Percentiles rank a stretch among this genome's conserved stretches.
Evolutionary conservation across 2,797 vertebrate genomes (phyloP).

Genomic region (Cossypha heuglini): DNA sequence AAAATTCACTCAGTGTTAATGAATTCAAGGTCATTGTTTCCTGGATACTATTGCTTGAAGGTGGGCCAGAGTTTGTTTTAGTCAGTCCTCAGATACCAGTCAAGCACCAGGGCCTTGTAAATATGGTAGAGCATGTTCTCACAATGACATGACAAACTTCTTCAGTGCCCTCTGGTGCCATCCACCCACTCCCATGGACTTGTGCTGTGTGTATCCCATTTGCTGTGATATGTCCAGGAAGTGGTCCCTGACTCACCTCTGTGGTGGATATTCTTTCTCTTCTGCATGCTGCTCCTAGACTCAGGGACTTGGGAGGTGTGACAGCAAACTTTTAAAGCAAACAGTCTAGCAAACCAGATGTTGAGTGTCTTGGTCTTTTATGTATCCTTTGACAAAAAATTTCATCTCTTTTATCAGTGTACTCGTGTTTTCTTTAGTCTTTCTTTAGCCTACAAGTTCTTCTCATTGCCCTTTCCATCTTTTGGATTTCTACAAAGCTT

Average conservation of each 20-base stretch:
- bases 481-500: neutral
- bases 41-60: neutral
- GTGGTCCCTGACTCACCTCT: neutral
- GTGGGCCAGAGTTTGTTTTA: neutral
- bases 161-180: neutral
- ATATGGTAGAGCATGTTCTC: neutral
- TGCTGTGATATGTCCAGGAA: neutral
- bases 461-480: neutral
- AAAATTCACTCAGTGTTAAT: rapidly evolving
- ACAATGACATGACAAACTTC: neutral
- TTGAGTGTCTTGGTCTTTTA: neutral
- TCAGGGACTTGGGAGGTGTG: rapidly evolving
- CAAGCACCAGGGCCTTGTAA: neutral
- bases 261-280: neutral
- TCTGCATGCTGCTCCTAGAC: neutral
- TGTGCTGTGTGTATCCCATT: neutral
- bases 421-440: neutral
- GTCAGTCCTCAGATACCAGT: neutral
- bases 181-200: neutral
- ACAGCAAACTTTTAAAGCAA: neutral
- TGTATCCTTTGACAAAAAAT: neutral
- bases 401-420: neutral
- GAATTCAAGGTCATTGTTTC: neutral
- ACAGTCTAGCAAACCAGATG: neutral
- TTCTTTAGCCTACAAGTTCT: neutral